Percentiles rank a stretch among this genome's conserved stretches.
Conservation (phyloP, 2,888 invertebrate genomes). For the Tortricodes alternella region DNA sequence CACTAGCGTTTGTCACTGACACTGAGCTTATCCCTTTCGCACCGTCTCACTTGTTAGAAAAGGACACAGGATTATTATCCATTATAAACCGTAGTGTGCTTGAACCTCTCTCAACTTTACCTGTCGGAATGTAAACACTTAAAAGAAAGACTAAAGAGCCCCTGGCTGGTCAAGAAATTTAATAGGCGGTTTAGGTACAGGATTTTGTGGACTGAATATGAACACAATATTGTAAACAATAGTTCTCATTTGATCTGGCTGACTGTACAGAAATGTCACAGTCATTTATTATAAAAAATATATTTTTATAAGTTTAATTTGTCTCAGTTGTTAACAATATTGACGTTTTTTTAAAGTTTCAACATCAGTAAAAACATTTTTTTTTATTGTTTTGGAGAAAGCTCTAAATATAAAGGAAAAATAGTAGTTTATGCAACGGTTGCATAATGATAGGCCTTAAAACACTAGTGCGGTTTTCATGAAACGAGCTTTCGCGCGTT, state of each 20-base stretch:
- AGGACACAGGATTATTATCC: not conserved
- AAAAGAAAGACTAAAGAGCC: conserved; percentile 17
- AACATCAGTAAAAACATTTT: too few relatives aligned
- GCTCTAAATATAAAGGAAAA: too few relatives aligned
- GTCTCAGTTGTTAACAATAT: too few relatives aligned
- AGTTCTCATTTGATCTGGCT: not conserved
- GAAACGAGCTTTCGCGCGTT: too few relatives aligned
- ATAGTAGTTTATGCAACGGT: too few relatives aligned
- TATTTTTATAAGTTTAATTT: too few relatives aligned
- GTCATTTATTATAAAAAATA: too few relatives aligned
- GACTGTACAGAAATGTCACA: not conserved
- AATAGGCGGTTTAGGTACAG: conserved; percentile 19
- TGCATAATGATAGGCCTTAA: too few relatives aligned
- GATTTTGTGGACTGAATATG: not conserved
- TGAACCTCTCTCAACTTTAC: not conserved
- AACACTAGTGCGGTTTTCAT: too few relatives aligned
- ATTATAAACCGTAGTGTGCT: not conserved
- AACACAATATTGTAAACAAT: not conserved
- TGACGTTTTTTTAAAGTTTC: too few relatives aligned
- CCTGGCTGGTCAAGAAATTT: conserved; percentile 18
- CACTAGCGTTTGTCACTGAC: not conserved
- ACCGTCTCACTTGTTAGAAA: not conserved
- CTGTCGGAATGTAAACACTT: conserved; percentile 30
- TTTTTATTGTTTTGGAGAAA: too few relatives aligned
- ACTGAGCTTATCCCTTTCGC: not conserved